phyloP scores from a whole-genome alignment of 2,888 invertebrate genomes.

The Reticulitermes lucifugus region DNA sequence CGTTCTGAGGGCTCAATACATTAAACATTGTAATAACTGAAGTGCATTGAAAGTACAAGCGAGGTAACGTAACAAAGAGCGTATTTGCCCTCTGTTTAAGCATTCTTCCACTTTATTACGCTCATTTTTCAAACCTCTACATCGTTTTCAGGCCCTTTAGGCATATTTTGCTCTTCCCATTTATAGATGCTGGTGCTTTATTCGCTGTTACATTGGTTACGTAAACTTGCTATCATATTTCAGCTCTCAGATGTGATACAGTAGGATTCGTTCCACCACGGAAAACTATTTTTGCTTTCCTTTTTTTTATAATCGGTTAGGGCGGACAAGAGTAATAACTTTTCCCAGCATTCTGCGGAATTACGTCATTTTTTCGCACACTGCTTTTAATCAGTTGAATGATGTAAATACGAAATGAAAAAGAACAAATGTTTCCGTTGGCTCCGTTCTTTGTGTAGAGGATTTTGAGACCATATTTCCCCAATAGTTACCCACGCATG shows the following conservation, averaged over 20 bases:
- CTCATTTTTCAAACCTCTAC: conserved; percentile 46
- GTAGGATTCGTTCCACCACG: not conserved
- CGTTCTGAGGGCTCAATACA: not conserved
- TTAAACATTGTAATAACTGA: not conserved
- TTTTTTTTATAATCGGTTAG: not conserved
- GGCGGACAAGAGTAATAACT: not conserved
- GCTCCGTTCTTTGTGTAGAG: no score
- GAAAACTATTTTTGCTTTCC: not conserved
- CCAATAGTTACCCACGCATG: no score
- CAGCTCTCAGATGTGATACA: not conserved
- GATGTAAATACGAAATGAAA: no score
- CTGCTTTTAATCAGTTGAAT: not conserved
- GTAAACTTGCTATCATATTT: not conserved
- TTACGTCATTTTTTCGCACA: not conserved
- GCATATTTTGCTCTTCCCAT: not conserved
- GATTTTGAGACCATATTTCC: no score
- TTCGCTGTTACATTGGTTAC: not conserved
- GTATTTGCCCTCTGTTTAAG: conserved; percentile 25
- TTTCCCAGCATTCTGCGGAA: not conserved
- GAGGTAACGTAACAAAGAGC: not conserved
- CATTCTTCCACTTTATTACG: conserved; percentile 49
- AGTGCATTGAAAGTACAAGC: not conserved
- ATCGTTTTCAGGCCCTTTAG: conserved; percentile 16
- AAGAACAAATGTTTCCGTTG: no score
- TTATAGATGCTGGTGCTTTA: not conserved